These are phyloP conservation scores for Amphipyra berbera DNA, from an alignment of 2,888 invertebrate species.

Conservation along the genomic window DNA sequence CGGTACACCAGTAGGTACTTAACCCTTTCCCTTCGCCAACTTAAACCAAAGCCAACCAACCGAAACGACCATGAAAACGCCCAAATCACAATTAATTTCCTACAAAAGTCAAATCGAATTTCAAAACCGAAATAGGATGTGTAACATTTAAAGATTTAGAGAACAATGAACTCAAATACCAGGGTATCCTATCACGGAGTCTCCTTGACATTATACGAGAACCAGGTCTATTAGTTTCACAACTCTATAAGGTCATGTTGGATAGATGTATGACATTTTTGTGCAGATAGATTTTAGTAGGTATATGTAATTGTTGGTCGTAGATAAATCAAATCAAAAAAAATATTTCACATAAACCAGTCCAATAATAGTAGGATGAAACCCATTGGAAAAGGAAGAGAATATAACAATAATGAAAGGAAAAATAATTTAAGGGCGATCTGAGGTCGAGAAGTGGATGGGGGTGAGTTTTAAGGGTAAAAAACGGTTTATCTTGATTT, in stretches of 20 bases:
- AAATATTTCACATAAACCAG: too few relatives aligned
- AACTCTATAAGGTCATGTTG: constrained; percentile 42
- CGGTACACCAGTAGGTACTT: too few relatives aligned
- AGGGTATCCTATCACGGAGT: constrained; percentile 72
- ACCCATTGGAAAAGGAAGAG: too few relatives aligned
- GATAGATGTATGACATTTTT: background rate
- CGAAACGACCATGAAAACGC: constrained; percentile 14
- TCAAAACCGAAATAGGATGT: constrained; percentile 31
- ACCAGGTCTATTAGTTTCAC: constrained; percentile 39
- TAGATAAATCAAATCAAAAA: too few relatives aligned
- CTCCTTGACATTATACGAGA: constrained; percentile 77
- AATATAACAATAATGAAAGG: too few relatives aligned
- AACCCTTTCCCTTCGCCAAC: background rate
- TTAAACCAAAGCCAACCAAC: background rate
- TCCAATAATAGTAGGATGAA: too few relatives aligned
- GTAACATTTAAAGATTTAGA: constrained; percentile 33
- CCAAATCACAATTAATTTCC: constrained; percentile 21
- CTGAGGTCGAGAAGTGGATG: too few relatives aligned
- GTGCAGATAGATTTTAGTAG: too few relatives aligned
- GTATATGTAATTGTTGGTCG: too few relatives aligned
- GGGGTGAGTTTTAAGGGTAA: too few relatives aligned
- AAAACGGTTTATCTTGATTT: too few relatives aligned
- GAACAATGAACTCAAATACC: constrained; percentile 61
- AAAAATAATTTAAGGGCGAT: too few relatives aligned
- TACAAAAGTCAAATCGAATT: constrained; percentile 30